Evolutionary conservation across 2,113 vertebrate species (phyloP).

Genomic region (Neotoma lepida): DNA sequence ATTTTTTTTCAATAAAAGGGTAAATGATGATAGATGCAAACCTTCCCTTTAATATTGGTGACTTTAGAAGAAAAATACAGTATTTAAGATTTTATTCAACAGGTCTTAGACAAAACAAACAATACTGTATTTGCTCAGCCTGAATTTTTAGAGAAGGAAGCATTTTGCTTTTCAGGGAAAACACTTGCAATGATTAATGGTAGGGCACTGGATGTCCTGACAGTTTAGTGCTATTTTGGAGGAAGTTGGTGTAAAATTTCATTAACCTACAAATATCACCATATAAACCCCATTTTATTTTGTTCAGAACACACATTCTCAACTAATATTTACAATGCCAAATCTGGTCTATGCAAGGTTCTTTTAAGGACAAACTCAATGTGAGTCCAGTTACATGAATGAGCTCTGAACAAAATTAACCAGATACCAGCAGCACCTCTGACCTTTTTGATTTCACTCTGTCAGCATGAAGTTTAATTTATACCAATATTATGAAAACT

Average conservation of each 20-base stretch:
- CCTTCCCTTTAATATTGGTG: not conserved
- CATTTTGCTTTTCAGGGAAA: not conserved
- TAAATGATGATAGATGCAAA: not conserved
- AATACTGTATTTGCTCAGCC: not conserved
- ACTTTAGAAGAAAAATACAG: not conserved
- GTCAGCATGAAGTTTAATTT: slow-evolving; percentile 40
- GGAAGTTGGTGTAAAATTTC: not conserved
- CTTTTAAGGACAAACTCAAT: not conserved
- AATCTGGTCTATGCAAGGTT: not conserved
- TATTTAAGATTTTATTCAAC: not conserved
- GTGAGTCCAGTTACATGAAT: not conserved
- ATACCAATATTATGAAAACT: not conserved
- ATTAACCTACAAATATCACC: not conserved
- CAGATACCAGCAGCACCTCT: not conserved
- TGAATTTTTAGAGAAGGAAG: not conserved
- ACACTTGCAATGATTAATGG: not conserved
- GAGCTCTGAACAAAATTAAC: slow-evolving; percentile 5
- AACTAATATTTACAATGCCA: not conserved
- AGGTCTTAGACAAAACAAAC: not conserved
- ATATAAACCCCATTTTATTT: not conserved
- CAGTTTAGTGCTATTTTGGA: not conserved
- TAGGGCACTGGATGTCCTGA: not conserved
- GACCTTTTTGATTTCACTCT: not conserved
- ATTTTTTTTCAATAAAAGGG: not conserved
- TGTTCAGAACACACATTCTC: not conserved